phyloP scores from a whole-genome alignment of 2,113 vertebrate genomes.

The Chloropsis hardwickii region DNA sequence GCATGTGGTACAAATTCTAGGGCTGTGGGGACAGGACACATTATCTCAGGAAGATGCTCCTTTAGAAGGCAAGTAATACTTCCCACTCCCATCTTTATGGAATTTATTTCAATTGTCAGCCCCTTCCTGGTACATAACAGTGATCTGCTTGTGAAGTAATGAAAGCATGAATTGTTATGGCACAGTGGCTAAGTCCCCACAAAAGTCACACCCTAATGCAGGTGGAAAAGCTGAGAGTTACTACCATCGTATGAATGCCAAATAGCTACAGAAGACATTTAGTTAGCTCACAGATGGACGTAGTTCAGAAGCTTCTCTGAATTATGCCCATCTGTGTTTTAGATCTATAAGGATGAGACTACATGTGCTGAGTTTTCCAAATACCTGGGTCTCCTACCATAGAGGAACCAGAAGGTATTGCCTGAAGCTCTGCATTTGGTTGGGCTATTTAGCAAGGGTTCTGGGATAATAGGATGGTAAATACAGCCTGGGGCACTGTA shows the following conservation, averaged over 20 bases:
- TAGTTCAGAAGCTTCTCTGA: neutral
- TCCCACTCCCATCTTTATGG: neutral
- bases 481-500: neutral
- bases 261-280: neutral
- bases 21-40: neutral
- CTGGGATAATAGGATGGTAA: neutral
- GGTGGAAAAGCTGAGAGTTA: neutral
- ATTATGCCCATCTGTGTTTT: neutral
- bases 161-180: neutral
- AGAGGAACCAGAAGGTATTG: neutral
- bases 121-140: neutral
- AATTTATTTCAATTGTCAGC: neutral
- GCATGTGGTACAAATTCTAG: neutral
- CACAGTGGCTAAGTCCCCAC: neutral
- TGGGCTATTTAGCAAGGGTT: neutral
- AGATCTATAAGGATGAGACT: neutral
- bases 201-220: neutral
- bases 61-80: neutral
- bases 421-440: neutral
- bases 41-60: neutral
- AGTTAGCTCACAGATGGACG: neutral
- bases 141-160: neutral
- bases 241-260: neutral
- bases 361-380: neutral
- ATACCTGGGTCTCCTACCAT: neutral